Evolutionary conservation across 2,888 invertebrate species (phyloP).

Genomic region (Strigamia crassipes): DNA sequence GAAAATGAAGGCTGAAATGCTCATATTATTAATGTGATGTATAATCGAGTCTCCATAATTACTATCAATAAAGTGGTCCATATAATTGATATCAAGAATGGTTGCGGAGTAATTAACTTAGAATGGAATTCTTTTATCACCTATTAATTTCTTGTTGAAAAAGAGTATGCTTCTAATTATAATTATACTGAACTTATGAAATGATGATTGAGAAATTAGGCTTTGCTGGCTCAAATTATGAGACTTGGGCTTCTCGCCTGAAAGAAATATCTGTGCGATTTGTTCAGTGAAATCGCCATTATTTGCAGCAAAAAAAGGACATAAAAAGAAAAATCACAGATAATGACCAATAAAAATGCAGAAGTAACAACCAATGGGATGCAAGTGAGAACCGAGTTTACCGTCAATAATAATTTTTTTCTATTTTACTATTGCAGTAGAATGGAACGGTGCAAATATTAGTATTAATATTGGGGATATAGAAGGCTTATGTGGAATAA

Average conservation of each 20-base stretch:
- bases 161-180: background rate
- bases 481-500: background rate
- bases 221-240: too few relatives aligned
- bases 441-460: background rate
- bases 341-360: too few relatives aligned
- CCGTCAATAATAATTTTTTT: too few relatives aligned
- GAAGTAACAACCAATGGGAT: too few relatives aligned
- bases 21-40: background rate
- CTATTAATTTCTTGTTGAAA: background rate
- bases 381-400: too few relatives aligned
- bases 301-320: too few relatives aligned
- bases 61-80: conserved; percentile 4
- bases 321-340: too few relatives aligned
- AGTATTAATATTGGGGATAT: background rate
- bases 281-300: too few relatives aligned
- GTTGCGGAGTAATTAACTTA: background rate
- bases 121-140: background rate
- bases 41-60: conserved; percentile 3
- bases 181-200: background rate
- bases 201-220: too few relatives aligned
- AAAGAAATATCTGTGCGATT: too few relatives aligned
- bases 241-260: too few relatives aligned
- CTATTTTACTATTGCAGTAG: too few relatives aligned
- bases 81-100: background rate
- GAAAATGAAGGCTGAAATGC: conserved; percentile 17